Base-by-base conservation (phyloP, 2,888 invertebrate genomes). In the Ctenicera cuprea region DNA sequence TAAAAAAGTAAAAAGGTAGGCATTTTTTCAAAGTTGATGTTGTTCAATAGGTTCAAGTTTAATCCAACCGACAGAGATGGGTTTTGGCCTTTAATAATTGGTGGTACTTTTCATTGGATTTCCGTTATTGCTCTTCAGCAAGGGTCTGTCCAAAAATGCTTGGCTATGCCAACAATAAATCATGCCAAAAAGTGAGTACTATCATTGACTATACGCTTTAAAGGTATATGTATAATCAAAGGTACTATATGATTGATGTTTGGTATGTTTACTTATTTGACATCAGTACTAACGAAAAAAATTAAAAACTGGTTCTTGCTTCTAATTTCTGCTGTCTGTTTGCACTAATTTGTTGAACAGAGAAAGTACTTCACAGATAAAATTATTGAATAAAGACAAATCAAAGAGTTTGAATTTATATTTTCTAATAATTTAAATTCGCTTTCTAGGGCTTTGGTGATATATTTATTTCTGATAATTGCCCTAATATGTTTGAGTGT, bases 51-150 rank as follows among this genome's bases (percentile, higher is more conserved):
- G 30, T 70, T 38, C 16, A 78, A 61, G n/a, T 61, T 61, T 61
- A 61, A 90, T 84, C 86, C 91, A 1, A 90, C 90, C 1, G 88
- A 89, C 37, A 88, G 92, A 77, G 90, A 90, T 2, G 90, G 91
- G 0, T 91, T 92, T 82, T 91, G 91, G 86, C 89, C 90, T 0
- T 89, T 91, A 16, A 87, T 89, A 0, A 72, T 91, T 64, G 92
- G 92, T 3, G 79, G 90, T 65, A 89, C 89, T 1, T 87, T 89
- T 11, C 88, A 88, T 59, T 91, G 90, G 90, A 18, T 70, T 16
- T 82, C 90, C 0, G 88, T 89, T 82, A 87, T 89, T 50, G 90
- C 90, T 0, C 83, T 91, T 0, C 90, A 89, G 76, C 92, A 92
- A 77, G 89, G 90, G 18, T 75, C 78, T 88, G 89, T 92, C 0